These are phyloP conservation scores for Leptopilina clavipes DNA, from an alignment of 1,140 invertebrate genomes.

Conservation along the genomic window DNA sequence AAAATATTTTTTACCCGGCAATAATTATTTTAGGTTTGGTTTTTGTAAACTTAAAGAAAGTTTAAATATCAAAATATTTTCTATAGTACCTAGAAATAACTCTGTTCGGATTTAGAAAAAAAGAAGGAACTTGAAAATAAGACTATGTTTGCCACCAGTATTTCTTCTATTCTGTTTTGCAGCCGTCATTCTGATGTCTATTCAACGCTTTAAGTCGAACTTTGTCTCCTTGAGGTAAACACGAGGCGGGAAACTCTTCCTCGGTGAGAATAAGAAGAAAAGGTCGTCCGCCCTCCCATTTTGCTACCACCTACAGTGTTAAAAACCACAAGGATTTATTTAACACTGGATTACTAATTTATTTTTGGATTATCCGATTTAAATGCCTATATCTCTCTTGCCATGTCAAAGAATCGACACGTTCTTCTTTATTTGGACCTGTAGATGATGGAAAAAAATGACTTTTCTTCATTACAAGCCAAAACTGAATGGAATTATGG, in stretches of 20 bases:
- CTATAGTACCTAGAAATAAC: too few relatives aligned
- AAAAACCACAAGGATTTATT: conserved; percentile 34
- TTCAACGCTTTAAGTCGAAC: conserved; percentile 61
- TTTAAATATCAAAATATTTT: too few relatives aligned
- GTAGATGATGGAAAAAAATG: neutral
- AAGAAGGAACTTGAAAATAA: too few relatives aligned
- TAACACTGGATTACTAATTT: conserved; percentile 37
- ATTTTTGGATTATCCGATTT: conserved; percentile 34
- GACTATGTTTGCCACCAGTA: conserved; percentile 5
- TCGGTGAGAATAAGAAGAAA: conserved; percentile 25
- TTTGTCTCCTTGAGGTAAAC: conserved; percentile 37
- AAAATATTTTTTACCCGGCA: too few relatives aligned
- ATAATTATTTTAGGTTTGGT: too few relatives aligned
- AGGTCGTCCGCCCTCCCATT: conserved; percentile 2
- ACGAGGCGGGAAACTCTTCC: conserved; percentile 29
- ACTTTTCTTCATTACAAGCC: conserved; percentile 21
- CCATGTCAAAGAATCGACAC: conserved; percentile 11
- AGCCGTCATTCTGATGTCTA: conserved; percentile 30
- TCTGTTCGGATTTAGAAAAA: too few relatives aligned
- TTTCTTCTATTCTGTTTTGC: neutral
- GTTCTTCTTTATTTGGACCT: neutral
- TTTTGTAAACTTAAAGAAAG: too few relatives aligned
- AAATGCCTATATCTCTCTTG: conserved; percentile 9
- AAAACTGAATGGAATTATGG: too few relatives aligned
- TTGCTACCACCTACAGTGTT: conserved; percentile 28